Percentiles rank a stretch among this genome's conserved stretches.
Evolutionary conservation across 92 coral and sea anemone genomes (phyloP).

Genomic region (Phenganax subtilis): DNA sequence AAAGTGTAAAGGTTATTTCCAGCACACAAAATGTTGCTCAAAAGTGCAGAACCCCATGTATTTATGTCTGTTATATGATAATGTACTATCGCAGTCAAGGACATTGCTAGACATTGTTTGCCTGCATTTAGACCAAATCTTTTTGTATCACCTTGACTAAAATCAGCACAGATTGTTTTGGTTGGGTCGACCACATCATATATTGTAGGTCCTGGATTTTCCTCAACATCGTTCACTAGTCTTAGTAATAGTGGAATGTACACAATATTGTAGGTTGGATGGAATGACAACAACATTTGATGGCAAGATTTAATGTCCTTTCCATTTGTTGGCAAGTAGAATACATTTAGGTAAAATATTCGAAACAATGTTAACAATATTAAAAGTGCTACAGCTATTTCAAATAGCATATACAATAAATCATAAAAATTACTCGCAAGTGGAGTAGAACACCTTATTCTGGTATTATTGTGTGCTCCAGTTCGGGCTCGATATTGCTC

Average conservation of each 20-base stretch:
- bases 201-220: slow-evolving; percentile 8
- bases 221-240: slow-evolving; percentile 6
- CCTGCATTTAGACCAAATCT: slow-evolving; percentile 37
- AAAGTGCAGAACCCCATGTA: slow-evolving; percentile 2
- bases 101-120: slow-evolving; percentile 33
- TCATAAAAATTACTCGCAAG: too few species aligned
- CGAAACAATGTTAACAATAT: too few species aligned
- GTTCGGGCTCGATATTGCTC: too few species aligned
- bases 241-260: slow-evolving; percentile 18
- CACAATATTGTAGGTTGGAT: slow-evolving; percentile 23
- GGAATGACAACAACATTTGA: slow-evolving; percentile 25
- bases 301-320: too few species aligned
- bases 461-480: too few species aligned
- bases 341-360: too few species aligned
- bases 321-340: too few species aligned
- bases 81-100: slow-evolving; percentile 26
- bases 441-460: too few species aligned
- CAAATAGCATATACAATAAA: too few species aligned
- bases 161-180: slow-evolving; percentile 31
- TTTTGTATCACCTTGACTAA: slow-evolving; percentile 26
- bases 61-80: slow-evolving; percentile 16
- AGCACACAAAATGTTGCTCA: slow-evolving; percentile 24
- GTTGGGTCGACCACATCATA: slow-evolving; percentile 16
- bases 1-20: slow-evolving; percentile 27
- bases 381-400: too few species aligned